Base-by-base conservation (phyloP, 2,888 invertebrate species). In the Calameuta idolon region DNA sequence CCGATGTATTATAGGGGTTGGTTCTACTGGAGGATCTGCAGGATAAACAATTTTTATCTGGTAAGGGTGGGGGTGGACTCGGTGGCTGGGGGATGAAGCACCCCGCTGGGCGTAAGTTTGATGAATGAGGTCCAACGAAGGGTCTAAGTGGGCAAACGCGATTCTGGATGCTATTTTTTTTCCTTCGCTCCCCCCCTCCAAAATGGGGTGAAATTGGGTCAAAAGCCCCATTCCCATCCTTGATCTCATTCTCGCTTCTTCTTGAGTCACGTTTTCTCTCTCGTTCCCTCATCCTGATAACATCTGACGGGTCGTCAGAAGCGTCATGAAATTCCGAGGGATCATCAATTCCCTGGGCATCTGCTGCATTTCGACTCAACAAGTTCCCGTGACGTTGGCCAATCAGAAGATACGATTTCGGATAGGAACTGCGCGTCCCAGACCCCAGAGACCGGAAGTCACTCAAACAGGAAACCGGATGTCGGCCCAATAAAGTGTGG, bases 41-140 rank as follows among this genome's bases (percentile, higher is more conserved):
- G 75, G 75, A 78, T 77, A 78, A 33, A 83, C 79, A 82, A 84
- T 78, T 78, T 81, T 69, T n/a, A 33, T 35, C 35, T 5, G n/a
- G 30, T 30, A 34, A 35, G 74, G 74, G n/a, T 1, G 73, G 11
- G 74, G 34, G 23, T 30, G 30, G 74, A 37, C 9, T 30, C 4
- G 31, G 30, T 30, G 31, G 30, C 30, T n/a, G 33, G 71, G 71
- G 15, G 33, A 55, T 15, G 55, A 55, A 55, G 55, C 23, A 55
- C 55, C 23, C 23, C 23, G 23, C 23, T 9, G 9, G 37, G 74
- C 30, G 37, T 30, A 74, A 74, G 34, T 35, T 35, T 37, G 71
- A 71, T 33, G 71, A 71, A 71, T 15, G 71, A 71, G 31, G 71
- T 33, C 71, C 71, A 33, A 71, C 31, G 33, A 31, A 33, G 31